A percentile compares a stretch with the other conserved stretches of the same genome.
These are phyloP conservation scores for Drosophila serrata DNA, from an alignment of 1,140 invertebrate genomes.

Conservation along the genomic window DNA sequence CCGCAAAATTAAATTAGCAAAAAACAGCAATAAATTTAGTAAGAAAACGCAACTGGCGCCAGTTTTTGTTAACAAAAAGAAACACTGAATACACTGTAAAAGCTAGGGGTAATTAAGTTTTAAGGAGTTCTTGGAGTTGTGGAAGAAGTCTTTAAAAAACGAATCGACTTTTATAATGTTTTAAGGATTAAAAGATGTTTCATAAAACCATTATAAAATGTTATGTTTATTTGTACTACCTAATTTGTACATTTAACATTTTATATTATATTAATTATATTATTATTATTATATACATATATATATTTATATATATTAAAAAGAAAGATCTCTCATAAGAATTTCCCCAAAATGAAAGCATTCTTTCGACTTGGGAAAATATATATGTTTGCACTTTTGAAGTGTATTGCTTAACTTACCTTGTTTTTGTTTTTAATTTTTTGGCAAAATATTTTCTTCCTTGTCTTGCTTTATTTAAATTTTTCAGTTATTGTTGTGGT, in stretches of 20 bases:
- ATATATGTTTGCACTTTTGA: too few relatives aligned
- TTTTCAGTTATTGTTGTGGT: constrained; percentile 51
- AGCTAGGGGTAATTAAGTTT: too few relatives aligned
- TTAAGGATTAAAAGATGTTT: too few relatives aligned
- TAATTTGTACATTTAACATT: background rate
- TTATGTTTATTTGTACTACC: background rate
- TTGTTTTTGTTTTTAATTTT: constrained; percentile 20
- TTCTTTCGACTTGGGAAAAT: too few relatives aligned
- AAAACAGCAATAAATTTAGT: constrained; percentile 30
- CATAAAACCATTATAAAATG: background rate
- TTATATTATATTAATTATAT: background rate
- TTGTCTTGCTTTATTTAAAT: constrained; percentile 56
- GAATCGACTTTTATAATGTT: background rate
- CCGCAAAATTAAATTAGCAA: constrained; percentile 57
- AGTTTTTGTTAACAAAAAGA: constrained; percentile 11
- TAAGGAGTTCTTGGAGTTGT: background rate
- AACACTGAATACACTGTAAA: constrained; percentile 28
- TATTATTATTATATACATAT: background rate
- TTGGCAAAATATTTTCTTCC: constrained; percentile 25
- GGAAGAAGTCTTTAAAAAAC: background rate
- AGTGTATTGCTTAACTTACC: constrained; percentile 21
- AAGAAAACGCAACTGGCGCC: constrained; percentile 46
- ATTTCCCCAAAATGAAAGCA: background rate
- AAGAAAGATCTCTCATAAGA: background rate
- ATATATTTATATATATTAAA: background rate